phyloP scores from a whole-genome alignment of 2,888 invertebrate species.

The Pseudanteris insignis region DNA sequence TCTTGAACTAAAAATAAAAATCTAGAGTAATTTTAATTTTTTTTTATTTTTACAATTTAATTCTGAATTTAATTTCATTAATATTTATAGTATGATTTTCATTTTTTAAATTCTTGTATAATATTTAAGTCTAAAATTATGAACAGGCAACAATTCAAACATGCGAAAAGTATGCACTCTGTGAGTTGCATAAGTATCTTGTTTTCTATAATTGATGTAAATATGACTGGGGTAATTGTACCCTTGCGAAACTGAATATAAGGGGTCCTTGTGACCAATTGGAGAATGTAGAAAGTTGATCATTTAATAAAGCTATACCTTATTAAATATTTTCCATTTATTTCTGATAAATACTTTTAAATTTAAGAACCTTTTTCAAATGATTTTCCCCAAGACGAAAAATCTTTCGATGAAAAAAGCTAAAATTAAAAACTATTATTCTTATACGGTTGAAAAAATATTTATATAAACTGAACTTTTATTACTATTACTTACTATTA shows the following conservation, averaged over 20 bases:
- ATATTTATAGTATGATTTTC: too few relatives aligned
- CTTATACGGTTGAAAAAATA: neutral
- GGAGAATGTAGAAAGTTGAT: slow-evolving; percentile 27
- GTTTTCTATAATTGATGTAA: slow-evolving; percentile 35
- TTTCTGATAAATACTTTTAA: too few relatives aligned
- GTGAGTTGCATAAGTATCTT: slow-evolving; percentile 34
- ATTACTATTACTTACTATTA: too few relatives aligned
- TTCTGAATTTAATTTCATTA: too few relatives aligned
- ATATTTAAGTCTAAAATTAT: slow-evolving; percentile 16
- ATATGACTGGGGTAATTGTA: slow-evolving; percentile 34
- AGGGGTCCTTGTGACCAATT: slow-evolving; percentile 8
- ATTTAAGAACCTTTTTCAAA: too few relatives aligned
- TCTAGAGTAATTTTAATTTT: too few relatives aligned
- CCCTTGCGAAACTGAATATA: slow-evolving; percentile 18
- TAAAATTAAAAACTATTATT: too few relatives aligned
- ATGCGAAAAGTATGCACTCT: slow-evolving; percentile 29
- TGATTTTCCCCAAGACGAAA: too few relatives aligned
- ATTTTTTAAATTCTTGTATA: too few relatives aligned
- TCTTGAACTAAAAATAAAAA: too few relatives aligned
- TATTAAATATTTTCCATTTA: slow-evolving; percentile 10
- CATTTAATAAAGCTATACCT: slow-evolving; percentile 36
- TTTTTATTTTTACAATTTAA: neutral
- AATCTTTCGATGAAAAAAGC: too few relatives aligned
- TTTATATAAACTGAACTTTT: too few relatives aligned
- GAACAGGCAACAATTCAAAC: slow-evolving; percentile 8